phyloP scores from a whole-genome alignment of 2,113 vertebrate genomes.

The Paradoxurus hermaphroditus region DNA sequence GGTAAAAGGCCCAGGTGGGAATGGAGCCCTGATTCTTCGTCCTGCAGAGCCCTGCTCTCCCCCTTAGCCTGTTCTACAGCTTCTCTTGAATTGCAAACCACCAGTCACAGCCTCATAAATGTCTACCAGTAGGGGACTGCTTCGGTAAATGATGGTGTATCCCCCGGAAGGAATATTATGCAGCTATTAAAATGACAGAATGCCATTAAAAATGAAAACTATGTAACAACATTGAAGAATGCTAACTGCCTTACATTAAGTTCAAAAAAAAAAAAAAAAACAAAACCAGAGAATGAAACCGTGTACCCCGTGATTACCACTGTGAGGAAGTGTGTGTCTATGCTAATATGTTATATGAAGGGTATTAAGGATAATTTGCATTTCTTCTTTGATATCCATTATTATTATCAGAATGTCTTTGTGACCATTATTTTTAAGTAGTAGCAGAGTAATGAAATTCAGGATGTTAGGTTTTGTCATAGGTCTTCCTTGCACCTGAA shows the following conservation, averaged over 20 bases:
- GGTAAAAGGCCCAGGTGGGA: not conserved
- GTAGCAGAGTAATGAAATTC: not conserved
- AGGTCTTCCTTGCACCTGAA: not conserved
- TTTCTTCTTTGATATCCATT: conserved; percentile 47
- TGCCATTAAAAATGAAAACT: conserved; percentile 62
- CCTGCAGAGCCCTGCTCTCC: not conserved
- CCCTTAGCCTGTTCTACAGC: not conserved
- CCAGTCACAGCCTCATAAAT: conserved; percentile 52
- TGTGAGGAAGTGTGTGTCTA: not conserved
- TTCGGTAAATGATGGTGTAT: conserved; percentile 40
- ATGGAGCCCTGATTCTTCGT: not conserved
- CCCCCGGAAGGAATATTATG: conserved; percentile 63
- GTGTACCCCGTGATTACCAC: conserved; percentile 48
- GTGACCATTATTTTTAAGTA: conserved; percentile 31
- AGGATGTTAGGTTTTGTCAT: not conserved
- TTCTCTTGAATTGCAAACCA: conserved; percentile 19
- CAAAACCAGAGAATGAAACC: conserved; percentile 37
- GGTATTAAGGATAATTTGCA: conserved; percentile 53
- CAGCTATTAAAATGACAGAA: conserved; percentile 70
- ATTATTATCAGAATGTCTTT: conserved; percentile 16
- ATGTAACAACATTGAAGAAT: conserved; percentile 38
- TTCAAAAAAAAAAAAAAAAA: not conserved
- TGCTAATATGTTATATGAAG: not conserved
- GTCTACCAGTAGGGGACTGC: conserved; percentile 3
- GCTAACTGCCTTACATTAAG: conserved; percentile 52